Evolutionary conservation across 2,888 invertebrate species (phyloP).

Genomic region (Heliconius hortense): DNA sequence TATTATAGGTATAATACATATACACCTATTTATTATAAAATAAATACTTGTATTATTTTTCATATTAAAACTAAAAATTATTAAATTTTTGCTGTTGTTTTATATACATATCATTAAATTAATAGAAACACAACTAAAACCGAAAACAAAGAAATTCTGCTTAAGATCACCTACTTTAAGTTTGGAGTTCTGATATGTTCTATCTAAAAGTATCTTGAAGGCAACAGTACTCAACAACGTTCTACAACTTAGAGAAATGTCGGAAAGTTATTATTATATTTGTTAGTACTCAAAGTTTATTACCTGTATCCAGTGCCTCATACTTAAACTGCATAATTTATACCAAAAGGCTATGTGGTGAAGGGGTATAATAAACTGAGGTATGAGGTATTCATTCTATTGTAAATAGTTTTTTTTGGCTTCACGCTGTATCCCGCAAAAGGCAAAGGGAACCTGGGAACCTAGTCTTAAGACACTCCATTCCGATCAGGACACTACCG

Average conservation of each 20-base stretch:
- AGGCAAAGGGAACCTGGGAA: too few species aligned
- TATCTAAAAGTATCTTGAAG: background rate
- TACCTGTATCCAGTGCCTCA: background rate
- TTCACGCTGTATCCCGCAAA: too few species aligned
- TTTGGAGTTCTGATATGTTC: background rate
- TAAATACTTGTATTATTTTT: too few species aligned
- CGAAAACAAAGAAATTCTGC: background rate
- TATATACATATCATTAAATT: background rate
- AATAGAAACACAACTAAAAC: background rate
- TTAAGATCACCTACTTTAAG: background rate
- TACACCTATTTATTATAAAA: too few species aligned
- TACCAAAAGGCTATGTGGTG: background rate
- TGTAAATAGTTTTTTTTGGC: background rate
- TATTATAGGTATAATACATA: too few species aligned
- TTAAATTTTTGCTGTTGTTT: too few species aligned
- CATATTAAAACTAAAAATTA: too few species aligned
- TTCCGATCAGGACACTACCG: too few species aligned
- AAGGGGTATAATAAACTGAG: background rate
- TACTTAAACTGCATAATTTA: background rate
- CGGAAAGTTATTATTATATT: background rate
- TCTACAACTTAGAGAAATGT: background rate
- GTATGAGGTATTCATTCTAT: background rate
- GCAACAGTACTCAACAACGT: background rate
- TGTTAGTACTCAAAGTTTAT: background rate
- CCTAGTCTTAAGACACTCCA: too few species aligned